Conservation (phyloP, 2,797 vertebrate species). For the Perdix hodgsoniae region DNA sequence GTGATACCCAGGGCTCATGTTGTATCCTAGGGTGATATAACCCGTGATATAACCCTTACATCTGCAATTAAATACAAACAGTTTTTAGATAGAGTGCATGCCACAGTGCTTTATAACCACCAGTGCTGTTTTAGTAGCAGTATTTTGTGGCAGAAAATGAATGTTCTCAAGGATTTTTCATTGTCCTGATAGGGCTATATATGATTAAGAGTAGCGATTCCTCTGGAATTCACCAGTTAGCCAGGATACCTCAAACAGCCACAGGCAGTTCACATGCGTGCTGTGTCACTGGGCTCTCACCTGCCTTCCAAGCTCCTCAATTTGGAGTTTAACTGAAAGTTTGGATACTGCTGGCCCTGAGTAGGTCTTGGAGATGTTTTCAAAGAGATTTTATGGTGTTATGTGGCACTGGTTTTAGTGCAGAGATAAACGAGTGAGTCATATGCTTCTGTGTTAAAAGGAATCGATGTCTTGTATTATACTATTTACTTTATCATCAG, state of each 20-base stretch:
- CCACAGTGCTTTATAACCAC: background rate
- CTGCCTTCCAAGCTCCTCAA: background rate
- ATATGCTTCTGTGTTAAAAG: background rate
- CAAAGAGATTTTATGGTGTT: background rate
- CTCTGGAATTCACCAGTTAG: background rate
- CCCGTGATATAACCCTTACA: background rate
- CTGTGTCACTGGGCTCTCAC: background rate
- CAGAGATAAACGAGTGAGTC: background rate
- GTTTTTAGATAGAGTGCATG: background rate
- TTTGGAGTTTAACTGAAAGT: background rate
- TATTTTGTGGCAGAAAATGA: background rate
- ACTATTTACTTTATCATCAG: background rate
- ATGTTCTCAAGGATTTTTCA: background rate
- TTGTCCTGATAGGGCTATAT: background rate
- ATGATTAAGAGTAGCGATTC: background rate
- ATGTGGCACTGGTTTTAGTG: background rate
- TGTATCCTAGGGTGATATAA: background rate
- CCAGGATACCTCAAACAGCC: background rate
- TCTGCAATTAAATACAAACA: background rate
- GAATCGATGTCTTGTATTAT: background rate
- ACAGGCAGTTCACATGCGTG: background rate
- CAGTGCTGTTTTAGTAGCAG: background rate
- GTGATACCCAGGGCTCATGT: background rate
- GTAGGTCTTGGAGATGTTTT: background rate
- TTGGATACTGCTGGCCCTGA: background rate